These are phyloP conservation scores for Eonycteris spelaea DNA, from an alignment of 2,113 vertebrate genomes.

Conservation along the genomic window DNA sequence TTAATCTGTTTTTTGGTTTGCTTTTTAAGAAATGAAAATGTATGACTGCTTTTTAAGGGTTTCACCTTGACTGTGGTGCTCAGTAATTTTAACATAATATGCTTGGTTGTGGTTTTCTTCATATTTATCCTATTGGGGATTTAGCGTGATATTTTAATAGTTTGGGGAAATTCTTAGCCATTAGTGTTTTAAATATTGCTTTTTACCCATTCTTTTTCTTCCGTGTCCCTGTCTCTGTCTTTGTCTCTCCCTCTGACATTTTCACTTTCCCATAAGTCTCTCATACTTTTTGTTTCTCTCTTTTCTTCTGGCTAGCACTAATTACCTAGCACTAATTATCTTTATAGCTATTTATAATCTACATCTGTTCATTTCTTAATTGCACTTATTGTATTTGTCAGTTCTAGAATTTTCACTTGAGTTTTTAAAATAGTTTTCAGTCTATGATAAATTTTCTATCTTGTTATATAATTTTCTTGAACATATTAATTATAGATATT, in stretches of 20 bases:
- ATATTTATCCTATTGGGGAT: not conserved
- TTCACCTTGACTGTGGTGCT: not conserved
- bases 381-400: not conserved
- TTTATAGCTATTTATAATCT: constrained; percentile 33
- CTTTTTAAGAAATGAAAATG: not conserved
- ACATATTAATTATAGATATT: constrained; percentile 2
- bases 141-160: constrained; percentile 32
- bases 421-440: not conserved
- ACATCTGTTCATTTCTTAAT: not conserved
- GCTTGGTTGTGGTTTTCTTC: constrained; percentile 21
- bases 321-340: not conserved
- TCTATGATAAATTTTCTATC: constrained; percentile 12
- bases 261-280: not conserved
- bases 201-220: not conserved
- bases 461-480: constrained; percentile 3
- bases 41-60: not conserved
- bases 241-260: not conserved
- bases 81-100: not conserved
- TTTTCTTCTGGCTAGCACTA: not conserved
- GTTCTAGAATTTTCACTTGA: constrained; percentile 30
- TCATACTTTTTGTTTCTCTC: not conserved
- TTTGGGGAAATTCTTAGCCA: not conserved
- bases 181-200: not conserved
- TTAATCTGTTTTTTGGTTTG: not conserved
- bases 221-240: not conserved